Conservation (phyloP, 2,888 invertebrate species). For the Pristionchus exspectatus region DNA sequence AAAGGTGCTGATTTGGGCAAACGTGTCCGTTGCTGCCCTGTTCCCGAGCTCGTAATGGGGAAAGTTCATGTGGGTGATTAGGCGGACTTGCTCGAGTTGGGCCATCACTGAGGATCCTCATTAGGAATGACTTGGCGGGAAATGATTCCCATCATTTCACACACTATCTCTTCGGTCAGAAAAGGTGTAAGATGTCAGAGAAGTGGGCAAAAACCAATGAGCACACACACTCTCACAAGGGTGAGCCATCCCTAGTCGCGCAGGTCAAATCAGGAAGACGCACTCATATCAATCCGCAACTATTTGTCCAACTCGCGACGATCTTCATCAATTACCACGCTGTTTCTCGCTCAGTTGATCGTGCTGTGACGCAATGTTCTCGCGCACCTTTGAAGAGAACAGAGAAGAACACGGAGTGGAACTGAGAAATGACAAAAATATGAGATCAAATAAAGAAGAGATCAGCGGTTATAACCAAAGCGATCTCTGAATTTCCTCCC, state of each 20-base stretch:
- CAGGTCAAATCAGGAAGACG: neutral
- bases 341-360: constrained; percentile 2
- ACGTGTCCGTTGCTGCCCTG: no score
- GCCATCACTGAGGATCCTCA: neutral
- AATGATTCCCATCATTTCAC: no score
- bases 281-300: neutral
- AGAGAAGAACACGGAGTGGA: neutral
- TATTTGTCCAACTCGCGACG: neutral
- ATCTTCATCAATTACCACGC: constrained; percentile 7
- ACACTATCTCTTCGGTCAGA: no score
- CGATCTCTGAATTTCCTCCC: no score
- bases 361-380: constrained; percentile 31
- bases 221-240: no score
- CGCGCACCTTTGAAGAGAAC: constrained; percentile 12
- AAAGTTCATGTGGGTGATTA: neutral
- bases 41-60: neutral
- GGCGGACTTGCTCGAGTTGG: no score
- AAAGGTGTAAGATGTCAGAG: no score
- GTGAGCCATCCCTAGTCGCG: no score
- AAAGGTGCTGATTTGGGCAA: no score
- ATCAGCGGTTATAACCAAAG: neutral
- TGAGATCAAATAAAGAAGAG: constrained; percentile 22
- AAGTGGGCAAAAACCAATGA: no score
- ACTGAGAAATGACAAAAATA: neutral
- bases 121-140: no score